These are phyloP conservation scores for Sinelater perroti DNA, from an alignment of 2,888 invertebrate genomes.

Conservation along the genomic window DNA sequence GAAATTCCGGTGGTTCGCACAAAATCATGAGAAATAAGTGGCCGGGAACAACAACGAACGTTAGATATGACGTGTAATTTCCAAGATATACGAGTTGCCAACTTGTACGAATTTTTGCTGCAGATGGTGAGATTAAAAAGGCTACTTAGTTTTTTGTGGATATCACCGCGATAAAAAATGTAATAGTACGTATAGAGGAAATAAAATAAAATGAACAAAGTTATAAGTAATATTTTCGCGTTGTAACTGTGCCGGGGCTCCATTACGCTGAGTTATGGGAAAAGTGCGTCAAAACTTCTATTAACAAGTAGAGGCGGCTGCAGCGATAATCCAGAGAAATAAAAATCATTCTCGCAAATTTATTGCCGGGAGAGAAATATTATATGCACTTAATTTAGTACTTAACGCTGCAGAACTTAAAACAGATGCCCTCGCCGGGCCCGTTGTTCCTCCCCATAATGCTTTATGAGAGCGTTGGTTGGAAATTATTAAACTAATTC, in stretches of 20 bases:
- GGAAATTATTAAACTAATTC: slow-evolving; percentile 36
- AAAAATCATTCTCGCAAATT: slow-evolving; percentile 49
- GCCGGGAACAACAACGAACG: too few species aligned
- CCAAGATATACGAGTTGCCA: neutral
- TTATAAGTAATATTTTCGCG: slow-evolving; percentile 46
- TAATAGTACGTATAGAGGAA: slow-evolving; percentile 30
- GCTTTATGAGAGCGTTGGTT: slow-evolving; percentile 33
- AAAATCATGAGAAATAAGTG: too few species aligned
- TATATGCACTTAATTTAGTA: slow-evolving; percentile 52
- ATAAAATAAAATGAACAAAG: slow-evolving; percentile 42
- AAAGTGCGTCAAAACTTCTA: slow-evolving; percentile 57
- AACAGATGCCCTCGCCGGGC: slow-evolving; percentile 44
- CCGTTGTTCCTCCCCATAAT: slow-evolving; percentile 31
- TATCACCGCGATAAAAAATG: slow-evolving; percentile 33
- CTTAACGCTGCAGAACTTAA: slow-evolving; percentile 47
- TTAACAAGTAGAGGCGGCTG: slow-evolving; percentile 53
- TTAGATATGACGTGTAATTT: too few species aligned
- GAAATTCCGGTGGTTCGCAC: too few species aligned
- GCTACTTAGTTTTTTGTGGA: slow-evolving; percentile 10
- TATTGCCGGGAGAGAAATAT: slow-evolving; percentile 47
- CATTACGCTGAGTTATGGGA: slow-evolving; percentile 50
- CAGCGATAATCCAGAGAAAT: slow-evolving; percentile 52
- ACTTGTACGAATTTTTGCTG: neutral
- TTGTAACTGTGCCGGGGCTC: slow-evolving; percentile 41
- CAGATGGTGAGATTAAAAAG: neutral